Percentiles rank a stretch among this genome's conserved stretches.
phyloP scores from a whole-genome alignment of 2,113 vertebrate species.

The Morone saxatilis region DNA sequence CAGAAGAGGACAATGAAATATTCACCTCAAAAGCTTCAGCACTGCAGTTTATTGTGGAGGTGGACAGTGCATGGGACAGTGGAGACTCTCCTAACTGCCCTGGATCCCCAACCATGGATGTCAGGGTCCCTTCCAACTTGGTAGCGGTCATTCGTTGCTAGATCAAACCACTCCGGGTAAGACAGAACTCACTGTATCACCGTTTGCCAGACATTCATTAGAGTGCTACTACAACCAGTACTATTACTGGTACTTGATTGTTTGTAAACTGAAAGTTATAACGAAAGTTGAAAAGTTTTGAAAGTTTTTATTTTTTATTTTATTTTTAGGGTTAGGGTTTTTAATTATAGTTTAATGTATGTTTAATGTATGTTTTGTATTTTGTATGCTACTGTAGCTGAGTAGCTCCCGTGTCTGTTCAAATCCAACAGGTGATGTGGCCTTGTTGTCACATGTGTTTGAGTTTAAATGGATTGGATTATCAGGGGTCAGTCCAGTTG shows the following conservation, averaged over 20 bases:
- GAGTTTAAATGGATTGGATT: conserved; percentile 68
- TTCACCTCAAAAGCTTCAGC: conserved; percentile 79
- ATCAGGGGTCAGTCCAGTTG: conserved; percentile 46
- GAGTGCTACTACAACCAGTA: too few relatives aligned
- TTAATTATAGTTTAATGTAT: too few relatives aligned
- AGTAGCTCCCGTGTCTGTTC: conserved; percentile 41
- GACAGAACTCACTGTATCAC: neutral
- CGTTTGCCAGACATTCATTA: neutral
- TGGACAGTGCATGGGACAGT: conserved; percentile 70
- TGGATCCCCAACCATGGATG: conserved; percentile 84
- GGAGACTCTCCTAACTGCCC: conserved; percentile 81
- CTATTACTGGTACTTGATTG: neutral
- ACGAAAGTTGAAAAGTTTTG: too few relatives aligned
- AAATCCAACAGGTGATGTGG: conserved; percentile 48
- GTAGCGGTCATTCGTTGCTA: conserved; percentile 87
- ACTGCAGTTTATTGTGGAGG: conserved; percentile 76
- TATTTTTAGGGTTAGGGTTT: too few relatives aligned
- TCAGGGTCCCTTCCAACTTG: conserved; percentile 88
- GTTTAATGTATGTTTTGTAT: too few relatives aligned
- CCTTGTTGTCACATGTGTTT: conserved; percentile 50
- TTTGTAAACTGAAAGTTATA: conserved; percentile 3
- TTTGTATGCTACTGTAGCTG: too few relatives aligned
- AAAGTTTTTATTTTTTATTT: too few relatives aligned
- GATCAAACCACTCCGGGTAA: conserved; percentile 88
- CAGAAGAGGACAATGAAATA: conserved; percentile 79